Evolutionary conservation across 2,797 vertebrate genomes (phyloP).

Genomic region (Monodelphis domestica): DNA sequence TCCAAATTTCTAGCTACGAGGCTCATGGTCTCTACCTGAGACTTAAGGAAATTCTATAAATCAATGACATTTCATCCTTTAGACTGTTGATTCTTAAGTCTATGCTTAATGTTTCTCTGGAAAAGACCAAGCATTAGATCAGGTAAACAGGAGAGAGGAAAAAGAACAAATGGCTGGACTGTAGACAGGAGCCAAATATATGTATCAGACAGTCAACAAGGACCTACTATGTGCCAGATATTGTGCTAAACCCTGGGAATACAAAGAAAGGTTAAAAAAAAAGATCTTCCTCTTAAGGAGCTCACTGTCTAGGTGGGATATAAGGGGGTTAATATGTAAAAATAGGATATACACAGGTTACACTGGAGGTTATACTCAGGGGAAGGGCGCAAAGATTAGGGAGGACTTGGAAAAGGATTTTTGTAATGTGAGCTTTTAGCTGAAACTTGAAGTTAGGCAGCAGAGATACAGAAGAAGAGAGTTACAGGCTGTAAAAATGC

Average conservation of each 20-base stretch:
- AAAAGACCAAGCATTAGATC: neutral
- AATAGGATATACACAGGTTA: neutral
- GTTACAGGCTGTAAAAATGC: neutral
- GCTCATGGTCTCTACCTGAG: neutral
- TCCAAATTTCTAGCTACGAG: neutral
- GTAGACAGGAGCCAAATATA: neutral
- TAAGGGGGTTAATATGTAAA: too few relatives aligned
- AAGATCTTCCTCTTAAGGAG: neutral
- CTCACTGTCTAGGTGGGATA: neutral
- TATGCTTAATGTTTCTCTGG: conserved; percentile 56
- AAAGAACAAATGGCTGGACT: neutral
- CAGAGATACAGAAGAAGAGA: neutral
- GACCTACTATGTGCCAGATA: neutral
- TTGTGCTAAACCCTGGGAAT: neutral
- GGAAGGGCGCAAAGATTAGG: neutral
- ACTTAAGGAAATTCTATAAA: conserved; percentile 54
- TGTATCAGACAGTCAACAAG: neutral
- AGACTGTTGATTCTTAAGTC: conserved; percentile 38
- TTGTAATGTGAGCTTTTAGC: neutral
- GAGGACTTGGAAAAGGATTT: neutral
- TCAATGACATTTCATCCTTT: conserved; percentile 36
- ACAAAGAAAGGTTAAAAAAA: neutral
- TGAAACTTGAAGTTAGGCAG: neutral
- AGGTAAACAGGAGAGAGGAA: neutral
- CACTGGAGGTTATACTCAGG: neutral